These are phyloP conservation scores for Penaeus chinensis DNA, from an alignment of 1,140 invertebrate genomes.

Conservation along the genomic window DNA sequence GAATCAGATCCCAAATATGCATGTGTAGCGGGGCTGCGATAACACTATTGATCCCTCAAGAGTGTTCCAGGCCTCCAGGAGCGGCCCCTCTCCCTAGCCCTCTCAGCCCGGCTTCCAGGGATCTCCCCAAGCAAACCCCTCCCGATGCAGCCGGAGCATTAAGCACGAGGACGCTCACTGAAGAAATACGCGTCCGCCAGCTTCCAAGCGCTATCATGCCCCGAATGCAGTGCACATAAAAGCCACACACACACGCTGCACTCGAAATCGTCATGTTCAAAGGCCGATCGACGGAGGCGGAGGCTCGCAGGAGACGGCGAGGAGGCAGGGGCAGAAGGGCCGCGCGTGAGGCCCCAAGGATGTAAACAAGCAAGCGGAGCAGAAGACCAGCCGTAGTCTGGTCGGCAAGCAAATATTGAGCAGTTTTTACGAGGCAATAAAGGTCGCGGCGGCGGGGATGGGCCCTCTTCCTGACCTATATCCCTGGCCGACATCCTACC, in stretches of 20 bases:
- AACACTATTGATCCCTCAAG: constrained; percentile 33
- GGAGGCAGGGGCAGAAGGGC: neutral
- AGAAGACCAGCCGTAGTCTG: constrained; percentile 26
- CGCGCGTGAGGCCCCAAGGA: neutral
- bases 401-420: constrained; percentile 45
- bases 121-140: no score
- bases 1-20: constrained; percentile 3
- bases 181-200: no score
- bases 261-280: no score
- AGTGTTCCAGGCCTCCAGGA: neutral
- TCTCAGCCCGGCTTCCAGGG: no score
- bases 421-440: constrained; percentile 49
- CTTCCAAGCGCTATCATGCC: no score
- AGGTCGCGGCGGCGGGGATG: constrained; percentile 24
- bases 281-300: constrained; percentile 20
- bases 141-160: no score
- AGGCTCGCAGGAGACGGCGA: neutral
- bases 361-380: constrained; percentile 22
- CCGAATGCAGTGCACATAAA: no score
- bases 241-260: no score
- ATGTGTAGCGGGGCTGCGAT: constrained; percentile 25
- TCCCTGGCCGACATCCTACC: neutral
- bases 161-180: no score
- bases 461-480: constrained; percentile 12
- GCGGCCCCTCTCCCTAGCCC: neutral